Evolutionary conservation across 2,797 vertebrate species (phyloP).

Genomic region (Enteromius trimaculatus): DNA sequence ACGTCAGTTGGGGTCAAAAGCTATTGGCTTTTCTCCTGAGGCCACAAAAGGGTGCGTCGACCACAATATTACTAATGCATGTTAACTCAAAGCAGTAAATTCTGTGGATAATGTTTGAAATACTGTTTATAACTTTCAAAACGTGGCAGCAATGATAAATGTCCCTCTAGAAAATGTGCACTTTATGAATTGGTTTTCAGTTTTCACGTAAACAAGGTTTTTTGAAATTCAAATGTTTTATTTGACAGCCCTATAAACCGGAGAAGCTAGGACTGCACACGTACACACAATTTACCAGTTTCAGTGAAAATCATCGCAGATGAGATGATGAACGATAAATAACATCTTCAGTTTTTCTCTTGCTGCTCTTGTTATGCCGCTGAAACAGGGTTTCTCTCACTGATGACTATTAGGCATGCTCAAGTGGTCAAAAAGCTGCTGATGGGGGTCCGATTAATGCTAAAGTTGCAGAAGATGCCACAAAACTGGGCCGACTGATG

Average conservation of each 20-base stretch:
- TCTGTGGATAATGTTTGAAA: neutral
- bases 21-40: neutral
- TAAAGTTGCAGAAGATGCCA: neutral
- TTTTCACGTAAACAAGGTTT: too few species aligned
- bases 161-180: neutral
- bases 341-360: neutral
- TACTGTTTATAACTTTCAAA: neutral
- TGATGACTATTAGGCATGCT: neutral
- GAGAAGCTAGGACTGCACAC: neutral
- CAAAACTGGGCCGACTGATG: neutral
- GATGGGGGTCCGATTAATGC: neutral
- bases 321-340: neutral
- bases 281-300: neutral
- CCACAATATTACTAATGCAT: neutral
- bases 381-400: neutral
- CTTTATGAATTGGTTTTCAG: neutral
- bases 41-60: neutral
- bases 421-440: neutral
- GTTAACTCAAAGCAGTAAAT: too few species aligned
- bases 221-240: neutral
- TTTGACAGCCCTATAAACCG: neutral
- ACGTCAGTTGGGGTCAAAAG: neutral
- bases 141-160: neutral
- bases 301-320: neutral
- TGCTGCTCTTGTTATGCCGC: neutral